Conservation (phyloP, 2,797 vertebrate species). For the Galaxias olidus region DNA sequence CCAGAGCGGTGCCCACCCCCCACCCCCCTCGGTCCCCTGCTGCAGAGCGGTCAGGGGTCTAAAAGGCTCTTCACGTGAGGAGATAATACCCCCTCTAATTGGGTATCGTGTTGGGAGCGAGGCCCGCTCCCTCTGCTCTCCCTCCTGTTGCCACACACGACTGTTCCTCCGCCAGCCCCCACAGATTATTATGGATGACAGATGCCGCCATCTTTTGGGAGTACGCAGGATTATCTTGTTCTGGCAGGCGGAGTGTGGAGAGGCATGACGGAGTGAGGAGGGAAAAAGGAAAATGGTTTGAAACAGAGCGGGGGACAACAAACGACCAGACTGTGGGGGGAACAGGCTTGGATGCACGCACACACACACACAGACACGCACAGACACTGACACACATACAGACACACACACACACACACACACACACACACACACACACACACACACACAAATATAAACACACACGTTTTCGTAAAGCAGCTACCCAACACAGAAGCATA, state of each 20-base stretch:
- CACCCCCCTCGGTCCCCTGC: constrained; percentile 25
- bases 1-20: background rate
- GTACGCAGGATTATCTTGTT: constrained; percentile 64
- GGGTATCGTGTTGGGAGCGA: constrained; percentile 50
- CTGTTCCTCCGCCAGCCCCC: constrained; percentile 52
- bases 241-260: constrained; percentile 50
- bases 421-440: background rate
- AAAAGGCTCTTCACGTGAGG: constrained; percentile 62
- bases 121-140: constrained; percentile 20
- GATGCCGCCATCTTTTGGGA: constrained; percentile 64
- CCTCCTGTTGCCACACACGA: constrained; percentile 50
- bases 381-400: constrained; percentile 1
- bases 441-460: background rate
- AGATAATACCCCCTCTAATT: constrained; percentile 68
- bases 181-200: constrained; percentile 66
- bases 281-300: constrained; percentile 17
- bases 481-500: constrained; percentile 17
- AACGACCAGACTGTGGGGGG: constrained; percentile 4
- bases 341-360: background rate
- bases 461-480: constrained; percentile 23
- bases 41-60: constrained; percentile 38
- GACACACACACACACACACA: background rate
- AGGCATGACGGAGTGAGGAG: constrained; percentile 16
- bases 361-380: constrained; percentile 17
- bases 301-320: constrained; percentile 30